These are phyloP conservation scores for Trilocha varians DNA, from an alignment of 2,888 invertebrate genomes.

Conservation along the genomic window DNA sequence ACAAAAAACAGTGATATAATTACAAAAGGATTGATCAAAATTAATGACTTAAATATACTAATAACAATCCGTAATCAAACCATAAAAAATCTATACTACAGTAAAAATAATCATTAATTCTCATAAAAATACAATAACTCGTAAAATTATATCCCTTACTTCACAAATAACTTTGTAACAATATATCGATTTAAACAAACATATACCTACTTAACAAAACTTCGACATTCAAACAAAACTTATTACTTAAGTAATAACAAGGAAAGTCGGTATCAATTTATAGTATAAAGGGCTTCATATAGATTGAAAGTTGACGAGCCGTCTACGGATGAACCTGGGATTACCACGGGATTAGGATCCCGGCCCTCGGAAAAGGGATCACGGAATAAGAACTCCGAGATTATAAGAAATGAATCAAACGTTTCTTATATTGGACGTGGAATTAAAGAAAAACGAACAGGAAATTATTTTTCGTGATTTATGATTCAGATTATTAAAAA, in stretches of 20 bases:
- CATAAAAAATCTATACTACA: too few relatives aligned
- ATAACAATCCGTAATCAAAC: too few relatives aligned
- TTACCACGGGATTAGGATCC: conserved; percentile 39
- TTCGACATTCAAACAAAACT: conserved; percentile 2
- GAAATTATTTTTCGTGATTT: too few relatives aligned
- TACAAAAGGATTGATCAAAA: too few relatives aligned
- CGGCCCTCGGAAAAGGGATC: conserved; percentile 20
- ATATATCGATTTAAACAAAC: neutral
- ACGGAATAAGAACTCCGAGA: conserved; percentile 48
- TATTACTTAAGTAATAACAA: conserved; percentile 13
- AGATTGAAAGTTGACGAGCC: conserved; percentile 50
- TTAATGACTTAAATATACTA: too few relatives aligned
- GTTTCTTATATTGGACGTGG: conserved; percentile 43
- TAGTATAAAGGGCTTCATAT: conserved; percentile 43
- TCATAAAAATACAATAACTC: neutral
- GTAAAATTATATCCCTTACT: neutral
- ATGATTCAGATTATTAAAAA: too few relatives aligned
- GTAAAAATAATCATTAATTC: too few relatives aligned
- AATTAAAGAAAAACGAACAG: conserved; percentile 11
- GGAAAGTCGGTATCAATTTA: conserved; percentile 45
- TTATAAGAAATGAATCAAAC: conserved; percentile 62
- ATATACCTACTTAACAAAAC: neutral
- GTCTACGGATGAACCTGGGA: conserved; percentile 26
- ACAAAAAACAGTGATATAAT: too few relatives aligned
- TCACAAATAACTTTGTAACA: neutral